Base-by-base conservation (phyloP, 2,113 vertebrate species). In the Tringa solitaria region DNA sequence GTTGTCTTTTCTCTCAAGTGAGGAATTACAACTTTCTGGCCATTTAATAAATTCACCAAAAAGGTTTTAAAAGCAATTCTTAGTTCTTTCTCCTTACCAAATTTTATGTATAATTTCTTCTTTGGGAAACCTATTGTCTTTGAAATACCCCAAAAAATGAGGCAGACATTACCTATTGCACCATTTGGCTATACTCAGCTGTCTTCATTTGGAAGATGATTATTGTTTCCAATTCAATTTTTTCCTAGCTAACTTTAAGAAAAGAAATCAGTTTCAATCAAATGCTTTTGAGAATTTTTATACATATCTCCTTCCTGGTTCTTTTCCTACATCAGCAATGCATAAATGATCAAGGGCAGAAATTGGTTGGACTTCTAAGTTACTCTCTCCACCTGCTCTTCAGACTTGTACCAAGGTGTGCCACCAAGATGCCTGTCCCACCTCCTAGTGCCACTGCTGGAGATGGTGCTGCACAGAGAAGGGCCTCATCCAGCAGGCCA, bases 391-490 rank as follows among this genome's bases (percentile, higher is more conserved):
- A 65, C 23, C 59, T 69, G 60, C 64, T 93, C 12, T 45, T 77
- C 50, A 61, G 69, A 57, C n/a, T 8, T 39, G 16, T 57, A 46
- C 7, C 15, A 57, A 63, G 39, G 28, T 6, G 3, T 50, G 60
- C 30, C 5, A 3, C 39, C 14, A 56, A 53, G 41, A 54, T 4
- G 4, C 11, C 61, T n/a, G 22, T 19, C 68, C 30, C 32, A 30
- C 43, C 68, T 81, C 43, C 16, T 27, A 5, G 43, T 70, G 60
- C 39, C 33, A 6, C 77, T 73, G 59, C 43, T 63, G 64, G 59
- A 3, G 0, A 28, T 0, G 4, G 14, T 41, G 68, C 3, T 30
- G 64, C 22, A 30, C 0, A 0, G 27, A 82, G 70, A 56, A 26
- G 12, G 14, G 27, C 6, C 53, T 76, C 18, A 68, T 17, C 45